Evolutionary conservation across 2,113 vertebrate species (phyloP).

Genomic region (Carassius gibelio): DNA sequence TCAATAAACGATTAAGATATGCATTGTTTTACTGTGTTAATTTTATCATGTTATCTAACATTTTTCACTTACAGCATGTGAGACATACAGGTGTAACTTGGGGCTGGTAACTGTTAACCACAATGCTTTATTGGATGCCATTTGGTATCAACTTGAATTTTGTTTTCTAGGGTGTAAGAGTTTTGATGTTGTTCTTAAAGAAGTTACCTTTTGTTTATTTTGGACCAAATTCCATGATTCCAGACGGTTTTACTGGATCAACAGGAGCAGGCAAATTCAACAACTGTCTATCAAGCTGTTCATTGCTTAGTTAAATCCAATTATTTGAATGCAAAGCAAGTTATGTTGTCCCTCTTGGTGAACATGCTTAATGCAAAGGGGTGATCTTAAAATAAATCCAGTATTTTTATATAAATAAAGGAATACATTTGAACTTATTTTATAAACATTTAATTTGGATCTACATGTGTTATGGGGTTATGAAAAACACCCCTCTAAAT

Average conservation of each 20-base stretch:
- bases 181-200: too few relatives aligned
- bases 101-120: not conserved
- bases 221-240: too few relatives aligned
- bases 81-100: not conserved
- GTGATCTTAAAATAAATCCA: not conserved
- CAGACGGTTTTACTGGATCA: not conserved
- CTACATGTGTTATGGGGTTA: too few relatives aligned
- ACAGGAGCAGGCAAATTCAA: not conserved
- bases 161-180: too few relatives aligned
- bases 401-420: too few relatives aligned
- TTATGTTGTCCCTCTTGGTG: not conserved
- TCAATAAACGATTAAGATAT: not conserved
- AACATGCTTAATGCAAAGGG: not conserved
- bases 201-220: too few relatives aligned
- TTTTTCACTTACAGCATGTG: not conserved
- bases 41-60: not conserved
- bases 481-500: not conserved
- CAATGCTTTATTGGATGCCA: not conserved
- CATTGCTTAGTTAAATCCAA: conserved; percentile 28
- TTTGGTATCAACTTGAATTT: not conserved
- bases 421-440: too few relatives aligned
- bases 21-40: not conserved
- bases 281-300: not conserved
- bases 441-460: too few relatives aligned
- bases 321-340: conserved; percentile 20